Evolutionary conservation across 2,797 vertebrate species (phyloP).

Genomic region (Sebastes iracundus): DNA sequence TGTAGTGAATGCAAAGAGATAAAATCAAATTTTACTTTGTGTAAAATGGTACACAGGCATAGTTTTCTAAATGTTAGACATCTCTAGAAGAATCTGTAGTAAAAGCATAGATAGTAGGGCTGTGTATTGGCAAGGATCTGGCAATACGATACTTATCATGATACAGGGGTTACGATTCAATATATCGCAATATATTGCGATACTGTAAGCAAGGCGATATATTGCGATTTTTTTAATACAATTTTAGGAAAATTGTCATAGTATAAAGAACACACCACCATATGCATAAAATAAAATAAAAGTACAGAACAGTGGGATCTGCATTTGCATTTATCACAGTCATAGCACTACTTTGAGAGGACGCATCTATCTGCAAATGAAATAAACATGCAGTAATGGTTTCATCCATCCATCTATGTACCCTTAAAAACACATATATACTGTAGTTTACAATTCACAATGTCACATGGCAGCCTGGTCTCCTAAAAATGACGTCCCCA

Average conservation of each 20-base stretch:
- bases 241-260: no score
- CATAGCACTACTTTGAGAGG: no score
- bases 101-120: background rate
- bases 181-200: no score
- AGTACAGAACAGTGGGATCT: no score
- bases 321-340: no score
- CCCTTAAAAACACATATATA: background rate
- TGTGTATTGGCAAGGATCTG: no score
- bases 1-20: background rate
- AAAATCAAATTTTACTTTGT: background rate
- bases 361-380: no score
- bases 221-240: fast-evolving
- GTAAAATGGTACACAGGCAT: background rate
- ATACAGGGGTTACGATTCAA: no score
- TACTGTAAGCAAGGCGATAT: no score
- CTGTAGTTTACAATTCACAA: background rate
- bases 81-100: background rate
- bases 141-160: no score
- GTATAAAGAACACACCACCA: no score
- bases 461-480: background rate
- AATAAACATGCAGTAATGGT: background rate
- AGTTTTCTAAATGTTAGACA: background rate
- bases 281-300: no score
- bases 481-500: fast-evolving
- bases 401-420: background rate